Base-by-base conservation (phyloP, 2,797 vertebrate genomes). In the Sebastes steindachneri region DNA sequence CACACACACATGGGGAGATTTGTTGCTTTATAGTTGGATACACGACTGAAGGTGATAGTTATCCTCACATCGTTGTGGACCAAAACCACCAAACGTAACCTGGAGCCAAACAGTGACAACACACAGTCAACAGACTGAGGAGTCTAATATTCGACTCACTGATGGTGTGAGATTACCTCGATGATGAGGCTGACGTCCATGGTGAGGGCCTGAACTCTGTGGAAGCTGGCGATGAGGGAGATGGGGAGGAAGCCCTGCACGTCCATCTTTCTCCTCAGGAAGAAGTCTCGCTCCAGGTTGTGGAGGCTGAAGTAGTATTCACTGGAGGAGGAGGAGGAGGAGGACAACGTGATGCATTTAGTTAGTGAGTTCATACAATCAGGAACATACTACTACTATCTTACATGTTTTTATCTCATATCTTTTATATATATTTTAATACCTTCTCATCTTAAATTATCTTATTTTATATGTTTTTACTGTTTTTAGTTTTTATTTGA, bases 271-370 rank as follows among this genome's bases (percentile, higher is more conserved):
- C 98, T 96, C 85, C 98, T 94, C 85, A 99, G 93, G 94, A 99
- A 99, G 90, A 99, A 99, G 86, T 99, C 98, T 45, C 97, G 93
- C 90, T 99, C 98, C 95, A 99, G 91, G 83, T 99, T 99, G 94
- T 98, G 97, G 84, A 95, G 95, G 93, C 98, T 99, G 94, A 99
- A 99, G 95, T 99, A 99, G 92, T 99, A 99, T 80, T 99, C 98
- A 6, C 98, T 99, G 88, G n/a, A 67, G 8, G 67, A 55, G 11
- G 48, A n/a, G 11, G 48, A n/a, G 9, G 25, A 28, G 26, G 68
- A 51, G 6, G 37, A 26, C 7, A 11, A 53, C 2, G 3, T 0
- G 12, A 29, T 1, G 25, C 23, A 4, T 11, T 55, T 25, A 64
- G 31, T 53, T 11, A 21, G 26, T 33, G 14, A 55, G 33, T 23